Evolutionary conservation across 2,113 vertebrate species (phyloP), one percentile per base, ranked within the genome.

Genomic region (Canis aureus): DNA sequence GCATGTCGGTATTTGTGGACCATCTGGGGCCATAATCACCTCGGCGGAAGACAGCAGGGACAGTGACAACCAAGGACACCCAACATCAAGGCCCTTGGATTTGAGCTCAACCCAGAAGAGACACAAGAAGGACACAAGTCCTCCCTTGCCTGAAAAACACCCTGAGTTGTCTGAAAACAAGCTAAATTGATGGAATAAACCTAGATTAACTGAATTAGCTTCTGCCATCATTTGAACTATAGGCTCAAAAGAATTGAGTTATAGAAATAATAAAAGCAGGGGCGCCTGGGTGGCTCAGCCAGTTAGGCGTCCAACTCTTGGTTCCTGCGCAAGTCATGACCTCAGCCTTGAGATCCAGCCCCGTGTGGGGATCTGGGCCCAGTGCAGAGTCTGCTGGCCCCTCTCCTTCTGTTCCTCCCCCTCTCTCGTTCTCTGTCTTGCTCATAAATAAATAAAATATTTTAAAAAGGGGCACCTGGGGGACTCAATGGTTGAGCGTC

Each of bases 1-100:
- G 16, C 27, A 73, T 2, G 0, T 43, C 64, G 0, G 11, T 13
- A 74, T 53, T 43, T 11, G 2, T 0, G 53, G 32, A 16, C 53
- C 79, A 38, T 74, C 59, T 78, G 73, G 16, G 49, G 25, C 88
- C 13, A 66, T 2, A 0, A 12, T 59, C 25, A 35, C 53, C 71
- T 81, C 17, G 5, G 59, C 13, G 5, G 79, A 96, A 94, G 83
- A 43, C 25, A 32, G 62, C 29, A 3, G 83, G 32, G 59, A 60
- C 27, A 89, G 86, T 25, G 78, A 73, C 66, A 81, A 32, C 29
- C 35, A 73, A 94, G 66, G 78, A 53, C 59, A 69, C 19, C 53
- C 32, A 38, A n/a, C 9, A 38, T 19, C 53, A 62, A 64, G 43
- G 29, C 16, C 62, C 69, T 95, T 5, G 0, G 74, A 78, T 23